Base-by-base conservation (phyloP, 2,888 invertebrate species). In the Drosophila prostipennis region DNA sequence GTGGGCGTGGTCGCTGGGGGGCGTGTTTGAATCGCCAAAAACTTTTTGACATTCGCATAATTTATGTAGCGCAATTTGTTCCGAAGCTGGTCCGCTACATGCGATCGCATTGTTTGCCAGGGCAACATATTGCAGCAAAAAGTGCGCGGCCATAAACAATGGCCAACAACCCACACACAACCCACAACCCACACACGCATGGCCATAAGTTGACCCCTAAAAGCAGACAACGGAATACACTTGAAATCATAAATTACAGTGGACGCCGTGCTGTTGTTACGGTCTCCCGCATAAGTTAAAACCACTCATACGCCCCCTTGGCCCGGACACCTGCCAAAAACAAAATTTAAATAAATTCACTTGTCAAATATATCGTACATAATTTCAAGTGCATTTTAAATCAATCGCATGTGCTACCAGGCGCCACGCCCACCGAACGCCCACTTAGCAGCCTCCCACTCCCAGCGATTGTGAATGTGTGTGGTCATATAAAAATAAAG, bases 331-430 rank as follows among this genome's bases (percentile, higher is more conserved):
- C 81, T 80, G 86, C 73, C 53, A 75, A 53, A 58, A 61, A 19
- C 64, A 73, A 74, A 72, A 72, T 79, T 82, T 69, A 60, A 72
- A 74, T 69, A 76, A 76, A 75, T 83, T 71, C 58, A 59, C 58
- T 61, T 72, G 76, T 53, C 64, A 40, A 56, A 69, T 57, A 68
- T 68, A 46, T 72, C 43, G 51, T 60, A 71, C 64, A 78, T 73
- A 72, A 77, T 77, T 81, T 79, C 67, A 70, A 87, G 82, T 70
- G 69, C 73, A 69, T 73, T 72, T 87, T 79, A 84, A 88, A 86
- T 84, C 84, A 88, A 86, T 83, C 84, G 84, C 65, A 65, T 67
- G 52, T 54, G 52, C 34, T 14, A 4, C 71, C 39, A 16, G 10
- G 32, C 10, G 43, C 56, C 74, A 70, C 80, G 68, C 67, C 63